These are phyloP conservation scores for Pteronotus mesoamericanus DNA, from an alignment of 2,797 vertebrate species.

Conservation along the genomic window DNA sequence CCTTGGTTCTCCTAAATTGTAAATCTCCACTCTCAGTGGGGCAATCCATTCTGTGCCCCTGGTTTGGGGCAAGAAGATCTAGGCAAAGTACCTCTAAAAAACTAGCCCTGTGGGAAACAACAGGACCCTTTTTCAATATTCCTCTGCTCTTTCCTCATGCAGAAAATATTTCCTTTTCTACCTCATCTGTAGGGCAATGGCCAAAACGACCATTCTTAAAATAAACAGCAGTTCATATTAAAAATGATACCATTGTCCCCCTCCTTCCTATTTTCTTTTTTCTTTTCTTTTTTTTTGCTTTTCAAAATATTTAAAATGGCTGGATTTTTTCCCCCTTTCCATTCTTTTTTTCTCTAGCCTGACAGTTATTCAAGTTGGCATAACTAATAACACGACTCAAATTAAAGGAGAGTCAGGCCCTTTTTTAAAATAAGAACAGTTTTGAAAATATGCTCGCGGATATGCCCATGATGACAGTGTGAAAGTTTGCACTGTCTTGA, in stretches of 20 bases:
- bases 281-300: neutral
- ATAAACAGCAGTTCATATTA: neutral
- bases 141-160: neutral
- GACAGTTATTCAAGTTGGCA: neutral
- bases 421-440: neutral
- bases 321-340: neutral
- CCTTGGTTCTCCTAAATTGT: neutral
- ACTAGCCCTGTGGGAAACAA: neutral
- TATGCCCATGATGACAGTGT: neutral
- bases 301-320: neutral
- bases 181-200: neutral
- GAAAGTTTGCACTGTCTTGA: neutral
- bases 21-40: neutral
- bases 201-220: neutral
- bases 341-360: neutral
- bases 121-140: neutral
- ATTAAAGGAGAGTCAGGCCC: neutral
- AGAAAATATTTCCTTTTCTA: neutral
- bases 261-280: too few species aligned
- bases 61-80: neutral
- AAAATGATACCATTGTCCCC: neutral
- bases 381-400: neutral
- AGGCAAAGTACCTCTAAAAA: neutral
- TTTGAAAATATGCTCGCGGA: neutral
- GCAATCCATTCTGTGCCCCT: neutral